Conservation (phyloP, 2,888 invertebrate species). For the Helobdella robusta region DNA sequence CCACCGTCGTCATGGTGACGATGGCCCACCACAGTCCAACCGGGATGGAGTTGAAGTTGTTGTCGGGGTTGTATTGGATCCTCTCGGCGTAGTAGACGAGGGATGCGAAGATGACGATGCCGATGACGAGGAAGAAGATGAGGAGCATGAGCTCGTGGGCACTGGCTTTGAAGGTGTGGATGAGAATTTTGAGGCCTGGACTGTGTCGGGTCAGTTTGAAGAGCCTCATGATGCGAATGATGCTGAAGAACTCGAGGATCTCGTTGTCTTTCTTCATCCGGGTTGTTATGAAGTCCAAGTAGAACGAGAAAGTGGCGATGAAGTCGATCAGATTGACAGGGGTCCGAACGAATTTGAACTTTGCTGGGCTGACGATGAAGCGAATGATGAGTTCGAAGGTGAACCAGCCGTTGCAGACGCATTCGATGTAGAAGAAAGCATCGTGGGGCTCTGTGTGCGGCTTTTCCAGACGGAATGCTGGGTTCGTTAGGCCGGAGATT, state of each 20-base stretch:
- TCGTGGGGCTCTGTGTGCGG: constrained; percentile 21
- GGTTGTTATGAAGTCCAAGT: constrained; percentile 25
- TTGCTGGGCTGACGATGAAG: constrained; percentile 25
- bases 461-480: no score
- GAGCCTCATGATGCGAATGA: constrained; percentile 30
- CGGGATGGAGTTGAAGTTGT: constrained; percentile 56
- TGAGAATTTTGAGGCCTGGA: constrained; percentile 64
- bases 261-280: constrained; percentile 25
- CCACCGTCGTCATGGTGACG: constrained; percentile 88
- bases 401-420: constrained; percentile 28
- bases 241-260: constrained; percentile 29
- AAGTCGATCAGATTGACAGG: constrained; percentile 29
- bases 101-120: constrained; percentile 29
- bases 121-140: constrained; percentile 69
- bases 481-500: no score
- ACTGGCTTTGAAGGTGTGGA: constrained; percentile 91
- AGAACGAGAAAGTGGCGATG: constrained; percentile 27
- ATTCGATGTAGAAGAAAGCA: constrained; percentile 29
- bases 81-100: constrained; percentile 29
- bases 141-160: constrained; percentile 84
- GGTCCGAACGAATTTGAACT: constrained; percentile 20
- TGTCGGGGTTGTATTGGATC: constrained; percentile 28
- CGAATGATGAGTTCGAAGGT: constrained; percentile 27
- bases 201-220: constrained; percentile 29
- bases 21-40: constrained; percentile 93